Evolutionary conservation across 2,797 vertebrate genomes (phyloP).

Genomic region (Arrhamphus sclerolepis): DNA sequence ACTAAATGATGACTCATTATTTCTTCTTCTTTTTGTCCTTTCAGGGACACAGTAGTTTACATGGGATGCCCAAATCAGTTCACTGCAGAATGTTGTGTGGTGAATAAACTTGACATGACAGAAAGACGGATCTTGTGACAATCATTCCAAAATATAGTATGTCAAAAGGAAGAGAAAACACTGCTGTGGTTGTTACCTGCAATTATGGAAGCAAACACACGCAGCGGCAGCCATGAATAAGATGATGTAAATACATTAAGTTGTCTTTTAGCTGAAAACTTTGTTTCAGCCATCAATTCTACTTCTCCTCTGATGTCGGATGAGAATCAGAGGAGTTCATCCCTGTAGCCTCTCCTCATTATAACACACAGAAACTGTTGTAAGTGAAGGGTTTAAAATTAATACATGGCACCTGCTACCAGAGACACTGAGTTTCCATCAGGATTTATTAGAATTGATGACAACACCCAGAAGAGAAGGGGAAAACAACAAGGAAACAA

Average conservation of each 20-base stretch:
- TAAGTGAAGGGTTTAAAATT: conserved; percentile 30
- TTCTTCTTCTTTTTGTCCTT: neutral
- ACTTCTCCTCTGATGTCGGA: conserved; percentile 10
- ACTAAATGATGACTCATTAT: too few species aligned
- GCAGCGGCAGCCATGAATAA: neutral
- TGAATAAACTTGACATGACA: neutral
- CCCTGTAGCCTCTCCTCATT: conserved; percentile 41
- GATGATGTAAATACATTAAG: conserved; percentile 38
- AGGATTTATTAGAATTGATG: conserved; percentile 62
- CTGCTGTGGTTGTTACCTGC: neutral
- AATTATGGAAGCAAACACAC: conserved; percentile 14
- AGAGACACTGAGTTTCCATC: conserved; percentile 30
- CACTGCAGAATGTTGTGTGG: too few species aligned
- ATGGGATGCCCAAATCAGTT: neutral
- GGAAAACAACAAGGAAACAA: conserved; percentile 7
- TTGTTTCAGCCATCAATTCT: conserved; percentile 46
- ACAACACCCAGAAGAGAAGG: neutral
- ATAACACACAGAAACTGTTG: conserved; percentile 30
- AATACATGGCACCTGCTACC: conserved; percentile 54
- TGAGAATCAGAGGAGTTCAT: conserved; percentile 21
- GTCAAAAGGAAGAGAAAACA: neutral
- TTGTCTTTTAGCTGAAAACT: conserved; percentile 38
- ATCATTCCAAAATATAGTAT: neutral
- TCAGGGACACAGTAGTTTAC: too few species aligned
- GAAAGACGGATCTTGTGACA: neutral